Conservation (phyloP, 2,888 invertebrate species). For the Eupithecia insigniata region DNA sequence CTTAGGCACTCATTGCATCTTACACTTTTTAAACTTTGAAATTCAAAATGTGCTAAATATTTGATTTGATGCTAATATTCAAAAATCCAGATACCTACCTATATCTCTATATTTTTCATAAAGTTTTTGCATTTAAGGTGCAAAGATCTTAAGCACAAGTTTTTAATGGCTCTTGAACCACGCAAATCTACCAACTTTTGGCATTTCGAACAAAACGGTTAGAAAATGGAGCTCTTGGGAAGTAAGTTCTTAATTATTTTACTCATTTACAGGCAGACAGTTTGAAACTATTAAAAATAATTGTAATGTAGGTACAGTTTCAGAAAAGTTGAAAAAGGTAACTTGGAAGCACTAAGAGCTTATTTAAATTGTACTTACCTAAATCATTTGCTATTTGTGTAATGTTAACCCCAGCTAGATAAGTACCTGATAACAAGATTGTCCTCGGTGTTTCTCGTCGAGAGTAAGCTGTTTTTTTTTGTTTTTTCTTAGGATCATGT, state of each 20-base stretch:
- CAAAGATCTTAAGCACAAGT: constrained; percentile 29
- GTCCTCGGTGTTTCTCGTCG: background rate
- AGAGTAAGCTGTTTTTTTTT: background rate
- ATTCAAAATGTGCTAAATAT: background rate
- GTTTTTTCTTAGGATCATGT: background rate
- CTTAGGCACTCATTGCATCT: too few relatives aligned
- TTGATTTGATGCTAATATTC: background rate
- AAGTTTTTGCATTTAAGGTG: constrained; percentile 21
- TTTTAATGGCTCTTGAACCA: constrained; percentile 33
- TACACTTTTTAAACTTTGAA: background rate
- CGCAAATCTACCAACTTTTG: constrained; percentile 27
- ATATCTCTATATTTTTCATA: background rate
- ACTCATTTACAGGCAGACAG: constrained; percentile 16
- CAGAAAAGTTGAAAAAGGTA: background rate
- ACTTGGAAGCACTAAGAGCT: background rate
- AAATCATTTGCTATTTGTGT: background rate
- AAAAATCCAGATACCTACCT: background rate
- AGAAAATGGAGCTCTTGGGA: constrained; percentile 21
- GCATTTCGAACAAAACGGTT: constrained; percentile 18
- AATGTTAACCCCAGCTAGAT: background rate
- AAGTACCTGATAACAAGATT: background rate
- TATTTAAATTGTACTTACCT: background rate
- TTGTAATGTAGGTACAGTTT: background rate
- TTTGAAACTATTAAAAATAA: constrained; percentile 14
- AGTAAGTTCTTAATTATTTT: constrained; percentile 25